These are phyloP conservation scores for Amblyornis subalaris DNA, from an alignment of 2,113 vertebrate genomes.

Conservation along the genomic window DNA sequence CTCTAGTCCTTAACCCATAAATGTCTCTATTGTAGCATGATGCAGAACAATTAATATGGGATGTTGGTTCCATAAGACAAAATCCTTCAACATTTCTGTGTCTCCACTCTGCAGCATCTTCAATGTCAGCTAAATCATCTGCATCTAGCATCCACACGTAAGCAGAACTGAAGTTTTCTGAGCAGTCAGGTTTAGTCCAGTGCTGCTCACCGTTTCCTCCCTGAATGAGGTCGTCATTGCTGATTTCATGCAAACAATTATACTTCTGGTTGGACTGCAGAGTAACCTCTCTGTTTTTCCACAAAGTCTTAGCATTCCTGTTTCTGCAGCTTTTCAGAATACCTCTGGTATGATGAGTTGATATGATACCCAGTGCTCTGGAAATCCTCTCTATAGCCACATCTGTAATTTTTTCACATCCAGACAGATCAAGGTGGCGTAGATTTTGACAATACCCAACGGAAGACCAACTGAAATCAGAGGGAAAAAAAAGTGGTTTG, in stretches of 20 bases:
- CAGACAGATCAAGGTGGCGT: conserved; percentile 90
- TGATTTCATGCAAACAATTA: conserved; percentile 52
- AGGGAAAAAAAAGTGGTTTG: neutral
- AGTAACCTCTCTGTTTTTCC: conserved; percentile 68
- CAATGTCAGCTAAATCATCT: conserved; percentile 87
- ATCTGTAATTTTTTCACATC: conserved; percentile 93
- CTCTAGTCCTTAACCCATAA: conserved; percentile 83
- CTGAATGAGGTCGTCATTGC: conserved; percentile 45
- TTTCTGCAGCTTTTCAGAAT: conserved; percentile 66
- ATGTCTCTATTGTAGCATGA: conserved; percentile 80
- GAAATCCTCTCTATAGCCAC: conserved; percentile 86
- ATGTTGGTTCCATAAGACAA: conserved; percentile 72
- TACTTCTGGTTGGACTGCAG: conserved; percentile 61
- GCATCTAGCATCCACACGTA: conserved; percentile 87
- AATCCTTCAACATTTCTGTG: conserved; percentile 70
- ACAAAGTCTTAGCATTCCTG: conserved; percentile 55
- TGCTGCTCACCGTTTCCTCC: conserved; percentile 49
- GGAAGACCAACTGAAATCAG: conserved; percentile 80
- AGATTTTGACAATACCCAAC: conserved; percentile 82
- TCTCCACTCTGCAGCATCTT: conserved; percentile 91
- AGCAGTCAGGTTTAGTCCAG: conserved; percentile 63
- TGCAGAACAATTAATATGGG: conserved; percentile 66
- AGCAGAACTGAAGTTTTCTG: conserved; percentile 61
- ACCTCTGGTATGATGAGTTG: conserved; percentile 46
- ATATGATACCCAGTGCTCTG: conserved; percentile 81